Percentiles rank a stretch among this genome's conserved stretches.
phyloP scores from a whole-genome alignment of 92 coral and sea anemone species.

The Palythoa caribaeorum region DNA sequence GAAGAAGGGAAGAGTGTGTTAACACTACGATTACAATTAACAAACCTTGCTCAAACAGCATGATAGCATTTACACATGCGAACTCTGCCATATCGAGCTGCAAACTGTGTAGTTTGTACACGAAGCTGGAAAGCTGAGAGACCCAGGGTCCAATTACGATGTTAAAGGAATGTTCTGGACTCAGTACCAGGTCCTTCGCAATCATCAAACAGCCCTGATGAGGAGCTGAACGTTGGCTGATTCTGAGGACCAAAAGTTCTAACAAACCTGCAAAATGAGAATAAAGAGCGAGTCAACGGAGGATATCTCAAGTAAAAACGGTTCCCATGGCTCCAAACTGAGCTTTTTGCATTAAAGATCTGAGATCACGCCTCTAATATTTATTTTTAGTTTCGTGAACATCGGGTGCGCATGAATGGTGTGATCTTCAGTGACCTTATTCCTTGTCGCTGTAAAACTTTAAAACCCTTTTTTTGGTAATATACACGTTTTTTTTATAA shows the following conservation, averaged over 20 bases:
- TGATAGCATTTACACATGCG: slow-evolving; percentile 94
- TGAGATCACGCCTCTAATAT: background rate
- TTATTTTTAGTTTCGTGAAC: too few relatives aligned
- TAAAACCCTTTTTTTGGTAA: too few relatives aligned
- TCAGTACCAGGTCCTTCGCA: slow-evolving; percentile 89
- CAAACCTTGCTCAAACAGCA: slow-evolving; percentile 97
- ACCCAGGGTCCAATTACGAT: slow-evolving; percentile 93
- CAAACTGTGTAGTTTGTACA: slow-evolving; percentile 89
- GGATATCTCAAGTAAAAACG: background rate
- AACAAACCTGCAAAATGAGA: slow-evolving; percentile 68
- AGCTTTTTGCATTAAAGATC: background rate
- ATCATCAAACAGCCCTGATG: slow-evolving; percentile 88
- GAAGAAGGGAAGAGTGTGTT: too few relatives aligned
- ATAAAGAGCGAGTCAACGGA: background rate
- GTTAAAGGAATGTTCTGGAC: slow-evolving; percentile 77
- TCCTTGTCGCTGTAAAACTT: too few relatives aligned
- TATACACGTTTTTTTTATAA: too few relatives aligned
- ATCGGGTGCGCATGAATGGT: too few relatives aligned
- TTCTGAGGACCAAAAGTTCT: slow-evolving; percentile 88
- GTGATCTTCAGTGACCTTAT: too few relatives aligned
- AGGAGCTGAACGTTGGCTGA: slow-evolving; percentile 92
- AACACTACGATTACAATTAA: background rate
- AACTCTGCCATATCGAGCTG: slow-evolving; percentile 96
- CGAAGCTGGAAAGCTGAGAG: slow-evolving; percentile 86
- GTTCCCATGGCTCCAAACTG: background rate